Base-by-base conservation (phyloP, 2,113 vertebrate genomes). In the Spermophilus dauricus region DNA sequence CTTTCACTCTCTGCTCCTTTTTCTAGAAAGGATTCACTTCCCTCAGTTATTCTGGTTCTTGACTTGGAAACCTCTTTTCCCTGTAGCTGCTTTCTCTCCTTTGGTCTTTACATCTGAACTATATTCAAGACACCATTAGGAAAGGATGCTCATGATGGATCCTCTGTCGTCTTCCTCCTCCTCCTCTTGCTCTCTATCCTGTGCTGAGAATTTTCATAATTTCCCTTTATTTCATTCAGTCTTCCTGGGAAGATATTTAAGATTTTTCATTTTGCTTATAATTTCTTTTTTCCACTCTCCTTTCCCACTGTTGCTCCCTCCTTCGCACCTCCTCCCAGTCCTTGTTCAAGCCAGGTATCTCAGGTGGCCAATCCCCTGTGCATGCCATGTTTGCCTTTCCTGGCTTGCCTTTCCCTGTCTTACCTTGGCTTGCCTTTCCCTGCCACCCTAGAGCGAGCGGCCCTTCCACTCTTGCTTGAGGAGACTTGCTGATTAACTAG, bases 1-100 rank as follows among this genome's bases (percentile, higher is more conserved):
- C 28, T 58, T 82, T 48, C 34, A 28, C 9, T 69, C 63, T 22
- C 26, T 72, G 48, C 13, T 89, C 10, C 24, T 58, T 73, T 96
- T 93, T 70, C 95, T 96, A 88, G 86, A 96, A 78, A 80, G 26
- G 53, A 20, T 90, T 76, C 7, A 0, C 87, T 86, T 63, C 28
- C 48, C n/a, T 75, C 18, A 7, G 12, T 89, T 58, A 58, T 24
- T 42, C 28, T 89, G 75, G 39, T 56, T 89, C 42, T 93, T 86
- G 86, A 61, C 58, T 84, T 65, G 28, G 56, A 83, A 37, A 53
- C 58, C 30, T 82, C 26, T 76, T 73, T 45, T 80, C 42, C 75
- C 20, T 80, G 63, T 51, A 45, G 20, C n/a, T 61, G 9, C 63
- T 56, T 6, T 65, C 12, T 73, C 13, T 30, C 32, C 48, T 70